Percentiles rank a stretch among this genome's conserved stretches.
These are phyloP conservation scores for Patella vulgata DNA, from an alignment of 1,140 invertebrate genomes.

Conservation along the genomic window DNA sequence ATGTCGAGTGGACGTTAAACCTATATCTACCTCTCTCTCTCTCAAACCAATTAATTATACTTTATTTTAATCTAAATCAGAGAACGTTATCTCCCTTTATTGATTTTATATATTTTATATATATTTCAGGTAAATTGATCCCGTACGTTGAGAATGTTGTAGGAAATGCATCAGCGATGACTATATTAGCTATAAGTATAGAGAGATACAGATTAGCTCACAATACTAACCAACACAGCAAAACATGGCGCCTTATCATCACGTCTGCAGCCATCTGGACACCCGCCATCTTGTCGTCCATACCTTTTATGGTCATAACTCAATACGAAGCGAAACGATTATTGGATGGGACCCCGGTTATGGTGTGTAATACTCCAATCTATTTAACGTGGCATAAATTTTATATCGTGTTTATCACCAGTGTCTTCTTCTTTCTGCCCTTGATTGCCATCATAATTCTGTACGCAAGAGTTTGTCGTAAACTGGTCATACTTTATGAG, in stretches of 20 bases:
- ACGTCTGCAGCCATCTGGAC: slow-evolving; percentile 35
- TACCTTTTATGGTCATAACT: slow-evolving; percentile 32
- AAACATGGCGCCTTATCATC: slow-evolving; percentile 11
- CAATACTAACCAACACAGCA: slow-evolving; percentile 76
- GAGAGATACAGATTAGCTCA: slow-evolving; percentile 96
- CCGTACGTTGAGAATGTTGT: slow-evolving; percentile 93
- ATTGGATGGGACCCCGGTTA: slow-evolving; percentile 26
- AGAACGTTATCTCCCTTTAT: no score
- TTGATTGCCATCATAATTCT: slow-evolving; percentile 28
- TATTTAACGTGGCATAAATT: slow-evolving; percentile 21
- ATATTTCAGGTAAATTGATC: slow-evolving; percentile 74
- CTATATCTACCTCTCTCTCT: no score
- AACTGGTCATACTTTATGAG: slow-evolving; percentile 24
- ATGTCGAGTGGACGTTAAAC: no score
- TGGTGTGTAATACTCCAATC: slow-evolving; percentile 29
- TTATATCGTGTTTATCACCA: slow-evolving; percentile 27
- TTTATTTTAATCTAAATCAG: no score
- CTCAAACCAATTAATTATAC: no score
- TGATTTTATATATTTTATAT: no score
- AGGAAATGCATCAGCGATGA: slow-evolving; percentile 91
- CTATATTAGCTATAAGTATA: slow-evolving; percentile 87
- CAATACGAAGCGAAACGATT: slow-evolving; percentile 10
- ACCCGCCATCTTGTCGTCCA: slow-evolving; percentile 15
- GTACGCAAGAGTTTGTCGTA: slow-evolving; percentile 29
- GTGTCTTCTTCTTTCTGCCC: slow-evolving; percentile 33